A percentile compares a stretch with the other conserved stretches of the same genome.
phyloP scores from a whole-genome alignment of 2,888 invertebrate genomes.

The Charanyca ferruginea region DNA sequence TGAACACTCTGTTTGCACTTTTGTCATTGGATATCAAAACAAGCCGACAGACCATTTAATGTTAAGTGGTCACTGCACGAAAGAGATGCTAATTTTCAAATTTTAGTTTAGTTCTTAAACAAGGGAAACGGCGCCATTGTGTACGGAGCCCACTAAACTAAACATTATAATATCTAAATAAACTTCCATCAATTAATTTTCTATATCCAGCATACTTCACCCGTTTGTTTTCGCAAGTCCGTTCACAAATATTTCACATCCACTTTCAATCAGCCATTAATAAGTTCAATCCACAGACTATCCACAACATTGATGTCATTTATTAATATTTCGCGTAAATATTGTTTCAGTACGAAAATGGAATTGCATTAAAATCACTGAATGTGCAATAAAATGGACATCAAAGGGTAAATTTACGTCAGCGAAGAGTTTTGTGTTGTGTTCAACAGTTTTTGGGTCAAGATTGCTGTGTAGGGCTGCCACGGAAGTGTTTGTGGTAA shows the following conservation, averaged over 20 bases:
- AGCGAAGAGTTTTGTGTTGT: slow-evolving; percentile 55
- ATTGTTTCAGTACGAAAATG: slow-evolving; percentile 41
- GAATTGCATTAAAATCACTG: slow-evolving; percentile 55
- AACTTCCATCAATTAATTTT: slow-evolving; percentile 16
- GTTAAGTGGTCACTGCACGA: too few species aligned
- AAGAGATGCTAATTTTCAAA: too few species aligned
- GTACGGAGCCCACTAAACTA: too few species aligned
- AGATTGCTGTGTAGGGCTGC: slow-evolving; percentile 57
- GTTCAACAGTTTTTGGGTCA: slow-evolving; percentile 62
- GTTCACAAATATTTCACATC: slow-evolving; percentile 22
- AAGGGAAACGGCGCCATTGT: too few species aligned
- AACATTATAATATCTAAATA: slow-evolving; percentile 9
- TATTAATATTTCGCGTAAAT: slow-evolving; percentile 48
- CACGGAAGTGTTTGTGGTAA: not conserved
- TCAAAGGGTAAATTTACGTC: slow-evolving; percentile 64
- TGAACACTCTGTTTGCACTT: too few species aligned
- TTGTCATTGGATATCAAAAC: too few species aligned
- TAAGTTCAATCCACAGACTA: slow-evolving; percentile 19
- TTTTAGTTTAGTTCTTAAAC: too few species aligned
- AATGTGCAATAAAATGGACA: slow-evolving; percentile 56
- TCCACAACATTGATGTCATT: slow-evolving; percentile 23
- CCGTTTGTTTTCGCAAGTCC: slow-evolving; percentile 28
- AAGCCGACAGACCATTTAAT: too few species aligned
- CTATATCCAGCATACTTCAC: slow-evolving; percentile 13
- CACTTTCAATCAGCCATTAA: slow-evolving; percentile 20